Conservation (phyloP, 2,113 vertebrate species). For the Platichthys flesus region DNA sequence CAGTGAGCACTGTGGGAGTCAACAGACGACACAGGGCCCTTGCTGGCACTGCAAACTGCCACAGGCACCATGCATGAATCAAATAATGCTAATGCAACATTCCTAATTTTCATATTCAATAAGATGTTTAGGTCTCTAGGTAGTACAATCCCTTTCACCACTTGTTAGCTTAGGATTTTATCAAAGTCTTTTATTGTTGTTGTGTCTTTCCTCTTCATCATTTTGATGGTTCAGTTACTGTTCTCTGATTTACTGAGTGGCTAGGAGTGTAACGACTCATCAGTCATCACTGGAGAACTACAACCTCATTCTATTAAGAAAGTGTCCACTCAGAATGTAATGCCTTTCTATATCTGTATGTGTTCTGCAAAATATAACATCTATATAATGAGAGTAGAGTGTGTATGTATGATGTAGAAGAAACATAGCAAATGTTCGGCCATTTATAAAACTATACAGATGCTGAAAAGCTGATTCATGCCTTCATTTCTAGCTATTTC, state of each 20-base stretch:
- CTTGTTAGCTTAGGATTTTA: neutral
- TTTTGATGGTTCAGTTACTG: neutral
- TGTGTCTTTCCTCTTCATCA: neutral
- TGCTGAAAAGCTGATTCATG: no score
- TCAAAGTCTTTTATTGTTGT: neutral
- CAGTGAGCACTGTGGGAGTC: slow-evolving; percentile 1
- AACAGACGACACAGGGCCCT: neutral
- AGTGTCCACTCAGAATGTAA: no score
- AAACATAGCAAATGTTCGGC: no score
- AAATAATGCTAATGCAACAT: slow-evolving; percentile 20
- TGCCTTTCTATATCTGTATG: no score
- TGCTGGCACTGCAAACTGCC: neutral
- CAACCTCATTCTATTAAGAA: neutral
- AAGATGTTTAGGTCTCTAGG: neutral
- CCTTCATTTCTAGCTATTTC: no score
- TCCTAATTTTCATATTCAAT: neutral
- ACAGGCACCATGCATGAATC: neutral
- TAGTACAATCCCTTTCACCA: neutral
- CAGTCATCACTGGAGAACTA: no score
- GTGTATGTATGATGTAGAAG: no score
- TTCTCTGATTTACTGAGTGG: neutral
- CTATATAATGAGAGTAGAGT: no score
- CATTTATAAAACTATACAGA: no score
- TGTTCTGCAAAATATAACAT: no score
- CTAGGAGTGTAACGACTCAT: no score